These are phyloP conservation scores for Heterohyrax brucei DNA, from an alignment of 2,797 vertebrate species.

Conservation along the genomic window DNA sequence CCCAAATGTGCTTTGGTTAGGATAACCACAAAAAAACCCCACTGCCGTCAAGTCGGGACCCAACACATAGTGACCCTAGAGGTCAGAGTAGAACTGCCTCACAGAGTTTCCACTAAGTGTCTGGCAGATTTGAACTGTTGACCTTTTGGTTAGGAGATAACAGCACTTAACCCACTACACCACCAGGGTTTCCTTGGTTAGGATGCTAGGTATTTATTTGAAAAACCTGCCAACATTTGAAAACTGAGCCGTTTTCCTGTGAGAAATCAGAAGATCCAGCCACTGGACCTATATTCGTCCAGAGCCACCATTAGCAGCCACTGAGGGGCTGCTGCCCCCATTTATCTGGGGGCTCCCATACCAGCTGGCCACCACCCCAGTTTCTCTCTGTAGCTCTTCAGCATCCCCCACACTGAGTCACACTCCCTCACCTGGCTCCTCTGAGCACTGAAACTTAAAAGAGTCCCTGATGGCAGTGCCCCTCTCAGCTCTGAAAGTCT, in stretches of 20 bases:
- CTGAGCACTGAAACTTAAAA: neutral
- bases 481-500: neutral
- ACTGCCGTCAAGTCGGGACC: too few relatives aligned
- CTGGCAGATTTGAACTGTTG: too few relatives aligned
- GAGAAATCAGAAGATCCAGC: neutral
- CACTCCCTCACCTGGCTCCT: neutral
- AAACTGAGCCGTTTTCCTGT: neutral
- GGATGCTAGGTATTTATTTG: neutral
- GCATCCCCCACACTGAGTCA: neutral
- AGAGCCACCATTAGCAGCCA: accelerated
- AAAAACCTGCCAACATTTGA: neutral
- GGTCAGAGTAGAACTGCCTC: too few relatives aligned
- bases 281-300: neutral
- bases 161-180: too few relatives aligned
- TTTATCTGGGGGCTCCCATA: neutral
- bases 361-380: neutral
- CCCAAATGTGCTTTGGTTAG: neutral
- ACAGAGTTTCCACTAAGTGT: too few relatives aligned
- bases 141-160: too few relatives aligned
- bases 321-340: neutral
- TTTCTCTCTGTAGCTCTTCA: neutral
- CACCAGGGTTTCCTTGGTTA: too few relatives aligned
- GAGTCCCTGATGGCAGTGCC: neutral
- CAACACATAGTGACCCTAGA: too few relatives aligned
- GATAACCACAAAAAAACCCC: too few relatives aligned